Base-by-base conservation (phyloP, 2,797 vertebrate genomes). In the Emys orbicularis region DNA sequence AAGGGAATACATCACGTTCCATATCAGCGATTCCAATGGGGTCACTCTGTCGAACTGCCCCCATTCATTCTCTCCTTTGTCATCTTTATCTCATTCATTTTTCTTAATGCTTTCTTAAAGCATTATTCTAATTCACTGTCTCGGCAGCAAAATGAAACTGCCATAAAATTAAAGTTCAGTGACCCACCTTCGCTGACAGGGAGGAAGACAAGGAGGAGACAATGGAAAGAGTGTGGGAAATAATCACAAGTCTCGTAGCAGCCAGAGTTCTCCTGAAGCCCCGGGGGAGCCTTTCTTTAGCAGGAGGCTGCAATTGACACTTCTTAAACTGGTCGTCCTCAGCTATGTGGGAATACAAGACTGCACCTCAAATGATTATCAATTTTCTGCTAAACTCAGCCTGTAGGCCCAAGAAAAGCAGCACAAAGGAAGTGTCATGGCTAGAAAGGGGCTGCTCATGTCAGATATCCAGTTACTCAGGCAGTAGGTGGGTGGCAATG, bases 301-400 rank as follows among this genome's bases (percentile, higher is more conserved):
- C 94, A 94, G 90, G 96, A 98, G 97, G 90, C 96, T 94, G 92
- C 95, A 96, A 96, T 90, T 98, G 98, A 97, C 98, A 98, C 97
- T 94, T 98, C 96, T 95, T 96, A 98, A 98, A 98, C 97, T 98
- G 98, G 97, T 98, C 97, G 96, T 98, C 97, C 97, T 97, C 95
- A 87, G 86, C 94, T 95, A 92, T 50, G 90, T 95, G 91, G 92
- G 97, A 97, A 95, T 92, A 95, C 97, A 96, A 98, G 96, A 96
- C 11, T 52, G 91, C 90, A 96, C 97, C 97, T 98, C 96, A 88
- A 96, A 91, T 97, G 95, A 97, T 98, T 98, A 98, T 97, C 97
- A 98, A 96, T 98, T 98, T 98, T 95, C 96, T 98, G 93, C 81
- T 90, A 93, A 96, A 95, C 81, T 92, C 56, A 88, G 90, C 92